Conservation (phyloP, 2,888 invertebrate species). For the Caenorhabditis sp. region DNA sequence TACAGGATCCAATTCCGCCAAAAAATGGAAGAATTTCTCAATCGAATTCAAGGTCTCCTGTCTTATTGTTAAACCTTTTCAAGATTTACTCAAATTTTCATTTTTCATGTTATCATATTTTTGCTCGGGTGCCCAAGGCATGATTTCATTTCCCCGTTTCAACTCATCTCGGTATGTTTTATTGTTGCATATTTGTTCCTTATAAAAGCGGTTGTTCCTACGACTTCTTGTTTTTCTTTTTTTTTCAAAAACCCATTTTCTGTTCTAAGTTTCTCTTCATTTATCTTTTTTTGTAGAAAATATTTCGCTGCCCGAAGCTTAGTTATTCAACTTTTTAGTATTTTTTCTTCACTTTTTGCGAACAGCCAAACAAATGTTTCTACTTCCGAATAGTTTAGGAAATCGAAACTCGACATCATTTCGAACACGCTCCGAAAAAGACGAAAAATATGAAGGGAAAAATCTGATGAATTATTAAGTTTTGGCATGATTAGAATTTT, state of each 20-base stretch:
- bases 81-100: not conserved
- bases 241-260: not conserved
- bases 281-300: too few species aligned
- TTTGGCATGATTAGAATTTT: not conserved
- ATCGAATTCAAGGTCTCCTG: slow-evolving; percentile 57
- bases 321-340: too few species aligned
- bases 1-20: slow-evolving; percentile 53
- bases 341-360: too few species aligned
- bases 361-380: not conserved
- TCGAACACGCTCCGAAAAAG: not conserved
- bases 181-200: not conserved
- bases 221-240: not conserved
- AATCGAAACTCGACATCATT: not conserved
- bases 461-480: not conserved
- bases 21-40: slow-evolving; percentile 61
- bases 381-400: not conserved
- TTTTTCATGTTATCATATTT: not conserved
- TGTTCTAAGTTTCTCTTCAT: too few species aligned
- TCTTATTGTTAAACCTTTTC: slow-evolving; percentile 26
- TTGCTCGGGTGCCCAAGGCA: not conserved
- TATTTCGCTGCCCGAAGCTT: too few species aligned
- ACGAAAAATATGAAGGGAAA: not conserved
- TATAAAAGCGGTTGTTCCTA: not conserved
- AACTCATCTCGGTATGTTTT: not conserved
- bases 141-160: not conserved